Evolutionary conservation across 2,888 invertebrate genomes (phyloP), one percentile per base, ranked within the genome.

Genomic region (Sclerodermus sp.): DNA sequence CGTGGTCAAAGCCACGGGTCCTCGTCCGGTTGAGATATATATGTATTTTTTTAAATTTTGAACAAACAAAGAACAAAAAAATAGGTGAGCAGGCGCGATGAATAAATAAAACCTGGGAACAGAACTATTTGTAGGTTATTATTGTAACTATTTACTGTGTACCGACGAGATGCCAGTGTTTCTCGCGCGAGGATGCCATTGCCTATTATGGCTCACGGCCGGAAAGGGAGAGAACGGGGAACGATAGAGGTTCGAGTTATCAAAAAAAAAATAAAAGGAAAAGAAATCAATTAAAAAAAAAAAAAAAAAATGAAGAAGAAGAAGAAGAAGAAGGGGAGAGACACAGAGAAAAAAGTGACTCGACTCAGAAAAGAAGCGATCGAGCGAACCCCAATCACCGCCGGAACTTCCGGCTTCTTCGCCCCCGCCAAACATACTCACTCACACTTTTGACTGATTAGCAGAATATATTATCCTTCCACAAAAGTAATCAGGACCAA

Each of bases 31-130:
- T 71, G 72, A 75, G 68, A 77, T 74, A 76, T 71, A 73, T 70
- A 76, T 76, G 76, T 77, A 77, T 77, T 77, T 77, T 77, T 77
- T 77, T 76, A 77, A 76, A 76, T 75, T 76, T 76, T 76, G 71
- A 77, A 68, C 59, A 64, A 66, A 70, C 62, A 59, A 65, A 64
- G 55, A 66, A 62, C 49, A 54, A 57, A 57, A 53, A 47, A 50
- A 39, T n/a, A 36, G 13, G 34, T 34, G 4, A 61, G 60, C 59
- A 59, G 61, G 65, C 46, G 52, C 51, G 47, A 51, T 49, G 60
- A 58, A 51, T 51, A 64, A 56, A 55, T 48, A 60, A 49, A 62
- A 64, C 64, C 68, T 66, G 70, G 70, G 69, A 70, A 66, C 69
- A 69, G 67, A 64, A 62, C 62, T 69, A 68, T 64, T 69, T 64